phyloP scores from a whole-genome alignment of 2,113 vertebrate genomes.

The Tragelaphus scriptus region DNA sequence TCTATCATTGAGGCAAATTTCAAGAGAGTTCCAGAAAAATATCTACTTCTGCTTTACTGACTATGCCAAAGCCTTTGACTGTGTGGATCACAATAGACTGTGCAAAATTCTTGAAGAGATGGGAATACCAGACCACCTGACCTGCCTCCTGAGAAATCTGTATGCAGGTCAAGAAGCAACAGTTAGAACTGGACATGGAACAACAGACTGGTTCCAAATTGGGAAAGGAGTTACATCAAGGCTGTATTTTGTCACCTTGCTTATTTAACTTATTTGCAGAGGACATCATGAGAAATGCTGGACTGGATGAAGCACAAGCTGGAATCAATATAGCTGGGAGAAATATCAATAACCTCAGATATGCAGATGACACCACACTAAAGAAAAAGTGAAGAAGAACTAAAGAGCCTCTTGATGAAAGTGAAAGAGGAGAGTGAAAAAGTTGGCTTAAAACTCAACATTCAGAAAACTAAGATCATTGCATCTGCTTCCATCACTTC shows the following conservation, averaged over 20 bases:
- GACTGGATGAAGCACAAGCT: neutral
- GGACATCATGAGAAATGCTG: neutral
- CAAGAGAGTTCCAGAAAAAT: neutral
- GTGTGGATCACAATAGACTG: neutral
- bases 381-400: neutral
- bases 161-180: neutral
- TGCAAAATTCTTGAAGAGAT: neutral
- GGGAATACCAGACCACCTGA: neutral
- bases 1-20: neutral
- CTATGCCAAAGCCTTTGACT: neutral
- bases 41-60: neutral
- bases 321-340: accelerated
- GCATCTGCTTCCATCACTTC: no score
- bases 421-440: neutral
- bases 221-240: neutral
- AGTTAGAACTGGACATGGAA: neutral
- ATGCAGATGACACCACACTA: neutral
- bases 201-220: neutral
- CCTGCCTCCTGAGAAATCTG: neutral
- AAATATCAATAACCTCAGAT: neutral
- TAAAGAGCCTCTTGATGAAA: neutral
- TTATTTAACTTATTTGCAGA: neutral
- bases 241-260: neutral
- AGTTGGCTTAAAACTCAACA: no score
- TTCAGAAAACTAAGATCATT: no score